A percentile compares a stretch with the other conserved stretches of the same genome.
phyloP scores from a whole-genome alignment of 2,797 vertebrate genomes.

The Sebastes hubbsi region DNA sequence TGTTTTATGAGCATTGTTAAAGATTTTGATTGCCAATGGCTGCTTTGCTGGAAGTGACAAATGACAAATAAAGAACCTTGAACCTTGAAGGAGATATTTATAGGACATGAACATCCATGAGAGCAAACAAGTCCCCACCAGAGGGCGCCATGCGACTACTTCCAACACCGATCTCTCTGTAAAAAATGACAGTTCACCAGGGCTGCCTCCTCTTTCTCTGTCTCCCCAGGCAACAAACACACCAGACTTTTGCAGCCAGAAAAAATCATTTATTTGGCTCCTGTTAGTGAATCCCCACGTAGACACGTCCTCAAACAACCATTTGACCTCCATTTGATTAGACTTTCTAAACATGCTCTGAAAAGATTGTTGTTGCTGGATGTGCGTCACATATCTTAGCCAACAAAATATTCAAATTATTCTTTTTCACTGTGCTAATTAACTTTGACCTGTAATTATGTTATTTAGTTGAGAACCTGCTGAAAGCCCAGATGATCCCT shows the following conservation, averaged over 20 bases:
- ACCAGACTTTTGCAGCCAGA: background rate
- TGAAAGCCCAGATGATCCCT: background rate
- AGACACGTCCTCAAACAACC: background rate
- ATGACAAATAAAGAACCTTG: too few relatives aligned
- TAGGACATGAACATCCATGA: background rate
- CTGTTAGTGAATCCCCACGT: background rate
- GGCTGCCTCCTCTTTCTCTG: background rate
- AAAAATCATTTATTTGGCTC: background rate
- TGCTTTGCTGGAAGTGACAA: too few relatives aligned
- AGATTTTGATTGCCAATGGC: too few relatives aligned
- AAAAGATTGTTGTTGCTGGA: background rate
- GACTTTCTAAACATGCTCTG: background rate
- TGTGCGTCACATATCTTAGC: background rate
- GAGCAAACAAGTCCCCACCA: slow-evolving; percentile 18
- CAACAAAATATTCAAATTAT: background rate
- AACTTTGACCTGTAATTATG: background rate
- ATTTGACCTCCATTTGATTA: background rate
- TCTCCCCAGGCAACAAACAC: slow-evolving; percentile 21
- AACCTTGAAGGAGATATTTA: background rate
- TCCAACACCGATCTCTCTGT: background rate
- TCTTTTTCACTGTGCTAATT: too few relatives aligned
- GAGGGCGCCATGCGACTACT: slow-evolving; percentile 34
- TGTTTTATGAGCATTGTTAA: too few relatives aligned
- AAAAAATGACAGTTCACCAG: background rate
- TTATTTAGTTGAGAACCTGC: background rate